These are phyloP conservation scores for Enteromius thamalakanensis DNA, from an alignment of 2,797 vertebrate species.

Conservation along the genomic window DNA sequence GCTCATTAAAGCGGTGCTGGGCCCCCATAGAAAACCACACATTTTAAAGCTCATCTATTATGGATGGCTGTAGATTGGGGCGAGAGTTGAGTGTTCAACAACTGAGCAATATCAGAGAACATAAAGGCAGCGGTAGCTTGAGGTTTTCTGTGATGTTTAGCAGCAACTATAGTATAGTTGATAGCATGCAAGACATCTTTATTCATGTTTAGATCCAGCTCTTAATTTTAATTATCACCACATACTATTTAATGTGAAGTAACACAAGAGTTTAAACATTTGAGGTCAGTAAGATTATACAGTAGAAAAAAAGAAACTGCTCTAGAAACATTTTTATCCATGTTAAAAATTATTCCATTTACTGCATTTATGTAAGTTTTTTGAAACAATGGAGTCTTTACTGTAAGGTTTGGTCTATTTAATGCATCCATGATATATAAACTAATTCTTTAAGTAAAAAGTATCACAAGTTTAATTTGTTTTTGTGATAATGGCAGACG, in stretches of 20 bases:
- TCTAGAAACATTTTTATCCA: not conserved
- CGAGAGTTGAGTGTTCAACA: conserved; percentile 39
- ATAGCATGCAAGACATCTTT: not conserved
- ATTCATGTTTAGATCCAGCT: not conserved
- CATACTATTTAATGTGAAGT: not conserved
- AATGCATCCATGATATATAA: not conserved
- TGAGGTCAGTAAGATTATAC: not conserved
- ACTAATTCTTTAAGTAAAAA: too few species aligned
- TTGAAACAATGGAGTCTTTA: not conserved
- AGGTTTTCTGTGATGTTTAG: conserved; percentile 1
- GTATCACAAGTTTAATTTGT: too few species aligned
- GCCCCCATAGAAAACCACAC: conserved; percentile 32
- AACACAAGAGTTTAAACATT: not conserved
- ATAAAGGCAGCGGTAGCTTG: not conserved
- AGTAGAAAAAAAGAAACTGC: not conserved
- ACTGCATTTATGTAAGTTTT: not conserved
- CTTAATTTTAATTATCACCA: not conserved
- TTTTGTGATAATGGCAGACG: too few species aligned
- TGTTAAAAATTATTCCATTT: not conserved
- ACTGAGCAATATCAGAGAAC: not conserved
- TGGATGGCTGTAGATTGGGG: conserved; percentile 66
- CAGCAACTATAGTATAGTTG: not conserved
- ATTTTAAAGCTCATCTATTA: conserved; percentile 70
- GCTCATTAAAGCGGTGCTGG: conserved; percentile 13
- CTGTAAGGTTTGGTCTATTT: not conserved